Evolutionary conservation across 1,140 invertebrate genomes (phyloP).

Genomic region (Drosophila sturtevanti): DNA sequence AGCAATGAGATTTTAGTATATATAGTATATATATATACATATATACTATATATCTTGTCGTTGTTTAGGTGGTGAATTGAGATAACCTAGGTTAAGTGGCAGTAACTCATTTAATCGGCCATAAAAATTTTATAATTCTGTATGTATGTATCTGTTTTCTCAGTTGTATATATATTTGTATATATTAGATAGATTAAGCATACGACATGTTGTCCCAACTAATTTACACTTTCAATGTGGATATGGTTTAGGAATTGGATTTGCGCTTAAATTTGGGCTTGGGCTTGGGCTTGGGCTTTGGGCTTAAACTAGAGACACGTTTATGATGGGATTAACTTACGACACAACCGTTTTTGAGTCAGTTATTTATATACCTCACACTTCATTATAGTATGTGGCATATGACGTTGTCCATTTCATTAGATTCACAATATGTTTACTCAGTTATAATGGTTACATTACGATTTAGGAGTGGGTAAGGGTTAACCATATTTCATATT

Average conservation of each 20-base stretch:
- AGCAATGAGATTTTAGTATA: neutral
- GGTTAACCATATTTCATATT: neutral
- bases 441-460: neutral
- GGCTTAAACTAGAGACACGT: conserved; percentile 4
- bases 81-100: conserved; percentile 1
- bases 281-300: neutral
- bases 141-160: conserved; percentile 18
- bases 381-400: neutral
- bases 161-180: neutral
- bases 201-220: conserved; percentile 71
- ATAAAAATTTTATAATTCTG: conserved; percentile 23
- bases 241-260: conserved; percentile 39
- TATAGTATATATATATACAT: neutral
- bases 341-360: conserved; percentile 54
- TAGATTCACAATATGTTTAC: conserved; percentile 25
- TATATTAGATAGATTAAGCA: conserved; percentile 32
- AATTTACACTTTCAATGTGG: conserved; percentile 72
- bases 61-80: neutral
- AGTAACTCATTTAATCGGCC: conserved; percentile 40
- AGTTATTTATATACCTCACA: conserved; percentile 29
- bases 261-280: neutral
- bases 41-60: no score
- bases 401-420: conserved; percentile 39
- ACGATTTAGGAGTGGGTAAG: no score
- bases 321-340: conserved; percentile 46